Evolutionary conservation across 2,113 vertebrate species (phyloP).

Genomic region (Istiophorus platypterus): DNA sequence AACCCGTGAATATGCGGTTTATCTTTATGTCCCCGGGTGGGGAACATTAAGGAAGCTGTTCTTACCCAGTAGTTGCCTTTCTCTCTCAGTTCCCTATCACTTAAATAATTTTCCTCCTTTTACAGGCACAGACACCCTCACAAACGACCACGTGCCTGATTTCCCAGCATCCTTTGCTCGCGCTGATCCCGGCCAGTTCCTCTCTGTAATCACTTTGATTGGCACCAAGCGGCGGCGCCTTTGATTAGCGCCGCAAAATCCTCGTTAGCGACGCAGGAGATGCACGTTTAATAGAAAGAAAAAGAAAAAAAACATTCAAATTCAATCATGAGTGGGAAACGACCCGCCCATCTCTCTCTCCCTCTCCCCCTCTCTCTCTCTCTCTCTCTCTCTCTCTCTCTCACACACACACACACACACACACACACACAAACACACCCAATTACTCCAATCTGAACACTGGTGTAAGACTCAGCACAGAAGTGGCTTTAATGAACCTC

Average conservation of each 20-base stretch:
- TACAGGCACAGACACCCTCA: background rate
- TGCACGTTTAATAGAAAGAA: too few species aligned
- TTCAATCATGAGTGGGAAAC: slow-evolving; percentile 37
- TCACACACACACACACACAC: background rate
- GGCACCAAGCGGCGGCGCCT: slow-evolving; percentile 47
- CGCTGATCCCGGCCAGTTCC: slow-evolving; percentile 25
- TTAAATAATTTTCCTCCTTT: background rate
- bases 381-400: too few species aligned
- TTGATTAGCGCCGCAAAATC: slow-evolving; percentile 61
- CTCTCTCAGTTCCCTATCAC: background rate
- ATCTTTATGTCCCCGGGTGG: background rate
- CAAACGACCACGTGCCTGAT: background rate
- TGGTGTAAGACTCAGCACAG: slow-evolving; percentile 10
- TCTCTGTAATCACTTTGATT: slow-evolving; percentile 64
- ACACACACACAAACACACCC: slow-evolving; percentile 20
- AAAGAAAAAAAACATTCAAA: slow-evolving; percentile 41
- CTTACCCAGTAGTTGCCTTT: background rate
- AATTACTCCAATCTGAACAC: slow-evolving; percentile 48
- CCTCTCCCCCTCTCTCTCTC: too few species aligned
- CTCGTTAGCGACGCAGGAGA: slow-evolving; percentile 57
- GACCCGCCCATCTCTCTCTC: background rate
- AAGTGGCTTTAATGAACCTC: slow-evolving; percentile 60
- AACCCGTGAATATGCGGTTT: background rate
- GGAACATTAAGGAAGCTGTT: background rate
- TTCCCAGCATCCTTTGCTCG: slow-evolving; percentile 52